Evolutionary conservation across 2,797 vertebrate species (phyloP), one percentile per base, ranked within the genome.

Genomic region (Cynopterus sphinx): DNA sequence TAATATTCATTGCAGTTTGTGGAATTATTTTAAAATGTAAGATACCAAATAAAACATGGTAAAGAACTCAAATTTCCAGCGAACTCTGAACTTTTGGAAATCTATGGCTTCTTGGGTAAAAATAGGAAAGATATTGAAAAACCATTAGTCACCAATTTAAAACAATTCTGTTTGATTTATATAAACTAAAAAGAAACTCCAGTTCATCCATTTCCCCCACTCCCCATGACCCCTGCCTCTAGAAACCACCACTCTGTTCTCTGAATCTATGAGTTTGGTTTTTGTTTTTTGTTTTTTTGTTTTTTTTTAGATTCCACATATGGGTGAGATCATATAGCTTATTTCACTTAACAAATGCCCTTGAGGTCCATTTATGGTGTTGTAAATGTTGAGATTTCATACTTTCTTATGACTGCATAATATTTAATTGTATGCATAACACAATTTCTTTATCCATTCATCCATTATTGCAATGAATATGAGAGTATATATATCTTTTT

Each of bases 1-100:
- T 73, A 22, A 63, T 85, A 74, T 92, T 59, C 46, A 74, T 1
- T 65, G 93, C 31, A n/a, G 33, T 71, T 71, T 81, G 51, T 65
- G 49, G 68, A 90, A 31, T 77, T 94, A 33, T 57, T 96, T 77
- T 75, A 31, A 84, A 92, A 88, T 36, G 15, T 68, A 51, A 82
- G 33, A 9, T 22, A 63, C 79, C 73, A 31, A 63, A 61, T 87
- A 88, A 36, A 28, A 71, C 70, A 83, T 55, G 28, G 11, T 70
- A 49, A 82, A 53, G 81, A 57, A 61, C 70, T 22, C 46, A 88
- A 75, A 53, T 43, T 87, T 24, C 46, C 19, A 74, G 83, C 28
- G 22, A 77, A 5, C 55, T 71, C 65, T 68, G 26, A 68, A n/a
- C 9, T 59, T 94, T 81, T 92, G n/a, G 59, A 70, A 41, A 41